Percentiles rank a stretch among this genome's conserved stretches.
phyloP scores from a whole-genome alignment of 2,888 invertebrate genomes.

The Drosophila monieri region DNA sequence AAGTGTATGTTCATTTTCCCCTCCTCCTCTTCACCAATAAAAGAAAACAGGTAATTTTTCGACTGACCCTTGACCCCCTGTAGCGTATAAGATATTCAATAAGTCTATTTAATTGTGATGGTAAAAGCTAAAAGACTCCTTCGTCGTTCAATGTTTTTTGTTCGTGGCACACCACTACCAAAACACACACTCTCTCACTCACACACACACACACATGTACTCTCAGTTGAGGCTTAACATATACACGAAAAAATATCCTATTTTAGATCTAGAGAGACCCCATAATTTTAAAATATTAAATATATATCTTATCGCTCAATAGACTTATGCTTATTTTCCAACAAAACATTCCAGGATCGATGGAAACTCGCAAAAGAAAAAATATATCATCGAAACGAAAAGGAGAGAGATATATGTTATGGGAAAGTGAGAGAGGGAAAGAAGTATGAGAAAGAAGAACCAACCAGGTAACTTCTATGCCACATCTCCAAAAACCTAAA shows the following conservation, averaged over 20 bases:
- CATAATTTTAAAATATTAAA: neutral
- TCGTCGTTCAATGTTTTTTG: slow-evolving; percentile 10
- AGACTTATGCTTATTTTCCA: neutral
- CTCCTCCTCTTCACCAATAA: slow-evolving; percentile 27
- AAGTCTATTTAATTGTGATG: neutral
- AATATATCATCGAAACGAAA: neutral
- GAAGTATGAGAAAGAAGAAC: slow-evolving; percentile 32
- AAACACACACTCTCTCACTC: neutral
- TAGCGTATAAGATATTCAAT: neutral
- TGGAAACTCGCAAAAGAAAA: neutral
- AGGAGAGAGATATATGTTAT: neutral
- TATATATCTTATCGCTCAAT: neutral
- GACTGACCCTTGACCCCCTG: slow-evolving; percentile 15
- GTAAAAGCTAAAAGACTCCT: neutral
- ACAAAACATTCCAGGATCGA: slow-evolving; percentile 24
- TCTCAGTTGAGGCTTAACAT: slow-evolving; percentile 7
- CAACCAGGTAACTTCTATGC: slow-evolving; percentile 72
- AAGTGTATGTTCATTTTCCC: slow-evolving; percentile 35
- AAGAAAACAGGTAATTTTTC: slow-evolving; percentile 29
- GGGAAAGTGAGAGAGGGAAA: slow-evolving; percentile 5
- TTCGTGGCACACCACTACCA: slow-evolving; percentile 14
- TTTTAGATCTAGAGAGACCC: slow-evolving; percentile 8
- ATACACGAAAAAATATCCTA: slow-evolving; percentile 4
- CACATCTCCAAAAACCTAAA: slow-evolving; percentile 62
- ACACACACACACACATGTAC: neutral